Evolutionary conservation across 2,113 vertebrate species (phyloP).

Genomic region (Barnardius zonarius): DNA sequence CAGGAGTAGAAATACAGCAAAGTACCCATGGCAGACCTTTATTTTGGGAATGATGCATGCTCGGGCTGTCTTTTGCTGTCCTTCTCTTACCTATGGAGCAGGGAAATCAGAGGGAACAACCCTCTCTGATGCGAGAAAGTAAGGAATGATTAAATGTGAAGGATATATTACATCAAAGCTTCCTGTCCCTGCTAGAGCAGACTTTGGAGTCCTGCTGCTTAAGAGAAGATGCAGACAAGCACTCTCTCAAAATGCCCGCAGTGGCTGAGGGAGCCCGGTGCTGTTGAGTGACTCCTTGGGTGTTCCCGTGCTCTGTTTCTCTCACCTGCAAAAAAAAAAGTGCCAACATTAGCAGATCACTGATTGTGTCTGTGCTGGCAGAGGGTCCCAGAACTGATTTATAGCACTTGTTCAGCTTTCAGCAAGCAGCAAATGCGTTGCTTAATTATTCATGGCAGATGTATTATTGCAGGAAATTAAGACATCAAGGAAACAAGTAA

Average conservation of each 20-base stretch:
- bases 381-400: slow-evolving; percentile 69
- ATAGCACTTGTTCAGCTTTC: slow-evolving; percentile 69
- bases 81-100: not conserved
- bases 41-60: not conserved
- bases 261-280: not conserved
- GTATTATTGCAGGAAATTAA: slow-evolving; percentile 76
- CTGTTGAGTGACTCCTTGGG: not conserved
- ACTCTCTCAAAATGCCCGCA: not conserved
- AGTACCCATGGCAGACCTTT: not conserved
- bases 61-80: not conserved
- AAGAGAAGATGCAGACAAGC: not conserved
- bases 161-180: not conserved
- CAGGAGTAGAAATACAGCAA: not conserved
- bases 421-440: slow-evolving; percentile 67
- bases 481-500: slow-evolving; percentile 72
- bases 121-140: not conserved
- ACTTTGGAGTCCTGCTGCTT: not conserved
- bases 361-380: slow-evolving; percentile 45
- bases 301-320: not conserved
- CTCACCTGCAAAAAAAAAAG: not conserved
- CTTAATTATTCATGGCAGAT: slow-evolving; percentile 79
- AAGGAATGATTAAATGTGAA: not conserved
- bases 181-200: not conserved
- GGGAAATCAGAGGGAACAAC: not conserved
- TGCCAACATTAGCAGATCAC: slow-evolving; percentile 10